Evolutionary conservation across 1,140 invertebrate species (phyloP), one percentile per base, ranked within the genome.

Genomic region (Hylaeus volcanicus): DNA sequence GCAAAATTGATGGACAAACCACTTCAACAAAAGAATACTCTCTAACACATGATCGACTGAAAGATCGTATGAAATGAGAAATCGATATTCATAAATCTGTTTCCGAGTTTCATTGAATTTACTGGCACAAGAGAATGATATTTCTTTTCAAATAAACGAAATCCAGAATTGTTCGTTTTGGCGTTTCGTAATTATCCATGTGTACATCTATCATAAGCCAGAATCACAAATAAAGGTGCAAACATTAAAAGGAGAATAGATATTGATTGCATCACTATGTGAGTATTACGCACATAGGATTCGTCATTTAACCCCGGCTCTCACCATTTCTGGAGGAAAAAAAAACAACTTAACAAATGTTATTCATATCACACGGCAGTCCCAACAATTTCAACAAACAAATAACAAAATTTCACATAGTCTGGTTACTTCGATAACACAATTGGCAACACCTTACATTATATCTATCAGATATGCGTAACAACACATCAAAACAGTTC

Each of bases 121-220:
- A n/a, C 5, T 8, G 1, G 12, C 12, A 41, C 5, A 9, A 5
- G 60, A 41, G 26, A 9, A 55, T 37, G 58, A 73, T 73, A 56
- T 79, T 73, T 39, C 76, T 63, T 79, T 78, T 64, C 70, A 37
- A 71, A 63, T 55, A 41, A 9, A 60, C 9, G 2, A 11, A 64
- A 51, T 41, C 5, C 51, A 15, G n/a, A 11, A 66, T 3, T 8
- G 43, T 43, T 6, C n/a, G 11, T 26, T 45, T 43, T 26, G 26
- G 15, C 15, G n/a, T 66, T 43, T 48, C 64, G 26, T 48, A n/a
- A 12, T 68, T 68, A 43, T 14, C 41, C 37, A 74, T 41, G 37
- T 41, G 45, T 51, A 37, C 3, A 60, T 45, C 37, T 41, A 60
- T 45, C 56, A 55, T 14, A 51, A 15, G 53, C 37, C 60, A 60